phyloP scores from a whole-genome alignment of 2,113 vertebrate species.

The Pelmatolapia mariae region DNA sequence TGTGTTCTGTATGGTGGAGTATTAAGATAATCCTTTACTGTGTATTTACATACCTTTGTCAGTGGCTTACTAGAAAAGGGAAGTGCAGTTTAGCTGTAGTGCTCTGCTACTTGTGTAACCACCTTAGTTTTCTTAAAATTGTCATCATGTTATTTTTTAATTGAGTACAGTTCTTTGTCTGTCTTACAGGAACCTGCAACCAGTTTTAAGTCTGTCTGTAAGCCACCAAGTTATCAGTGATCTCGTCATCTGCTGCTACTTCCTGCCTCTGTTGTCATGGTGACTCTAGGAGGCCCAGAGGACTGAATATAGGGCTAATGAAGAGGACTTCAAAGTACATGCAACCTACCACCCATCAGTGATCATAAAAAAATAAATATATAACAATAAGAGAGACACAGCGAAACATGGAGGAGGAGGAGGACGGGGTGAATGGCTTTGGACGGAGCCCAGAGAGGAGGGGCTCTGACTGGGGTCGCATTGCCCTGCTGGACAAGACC shows the following conservation, averaged over 20 bases:
- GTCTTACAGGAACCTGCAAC: neutral
- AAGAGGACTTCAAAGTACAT: constrained; percentile 5
- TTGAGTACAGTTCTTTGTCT: neutral
- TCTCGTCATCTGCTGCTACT: neutral
- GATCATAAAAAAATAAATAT: neutral
- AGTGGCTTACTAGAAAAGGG: neutral
- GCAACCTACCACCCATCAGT: neutral
- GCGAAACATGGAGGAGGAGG: constrained; percentile 46
- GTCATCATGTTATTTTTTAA: neutral
- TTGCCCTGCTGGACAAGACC: constrained; percentile 75
- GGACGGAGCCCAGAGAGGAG: constrained; percentile 1
- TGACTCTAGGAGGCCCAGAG: neutral
- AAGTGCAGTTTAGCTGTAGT: neutral
- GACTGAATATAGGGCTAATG: neutral
- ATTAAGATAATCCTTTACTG: constrained; percentile 49
- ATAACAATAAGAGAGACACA: neutral
- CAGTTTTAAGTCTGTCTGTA: neutral
- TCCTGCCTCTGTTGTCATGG: constrained; percentile 14
- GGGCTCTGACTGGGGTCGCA: constrained; percentile 35
- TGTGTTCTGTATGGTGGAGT: constrained; percentile 39
- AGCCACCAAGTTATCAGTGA: neutral
- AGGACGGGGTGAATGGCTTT: constrained; percentile 24
- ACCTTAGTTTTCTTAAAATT: neutral
- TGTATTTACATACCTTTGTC: constrained; percentile 28
- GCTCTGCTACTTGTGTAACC: neutral